A percentile compares a stretch with the other conserved stretches of the same genome.
These are phyloP conservation scores for Takifugu bimaculatus DNA, from an alignment of 2,113 vertebrate genomes.

Conservation along the genomic window DNA sequence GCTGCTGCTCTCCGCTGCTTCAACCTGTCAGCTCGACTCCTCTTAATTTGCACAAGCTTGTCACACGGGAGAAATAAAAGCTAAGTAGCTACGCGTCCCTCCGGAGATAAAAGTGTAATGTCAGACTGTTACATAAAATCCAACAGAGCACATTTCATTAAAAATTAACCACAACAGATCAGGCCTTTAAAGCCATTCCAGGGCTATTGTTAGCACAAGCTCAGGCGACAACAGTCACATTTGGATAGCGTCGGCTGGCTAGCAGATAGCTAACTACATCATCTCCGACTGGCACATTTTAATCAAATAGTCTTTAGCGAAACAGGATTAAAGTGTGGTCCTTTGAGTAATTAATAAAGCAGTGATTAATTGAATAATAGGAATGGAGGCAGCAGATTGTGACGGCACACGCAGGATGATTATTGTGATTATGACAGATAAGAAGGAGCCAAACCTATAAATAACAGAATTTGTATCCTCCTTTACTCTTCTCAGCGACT, in stretches of 20 bases:
- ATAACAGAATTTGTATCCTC: constrained; percentile 17
- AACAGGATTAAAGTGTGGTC: no score
- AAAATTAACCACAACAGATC: background rate
- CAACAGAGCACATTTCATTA: background rate
- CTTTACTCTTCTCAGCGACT: constrained; percentile 13
- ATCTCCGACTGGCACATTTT: background rate
- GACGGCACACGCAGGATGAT: no score
- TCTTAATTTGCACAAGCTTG: background rate
- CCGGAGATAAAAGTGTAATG: background rate
- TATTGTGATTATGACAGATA: no score
- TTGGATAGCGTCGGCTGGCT: background rate
- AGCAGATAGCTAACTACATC: background rate
- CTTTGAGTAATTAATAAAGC: no score
- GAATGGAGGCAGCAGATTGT: no score
- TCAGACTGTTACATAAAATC: background rate
- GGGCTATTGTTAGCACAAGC: background rate
- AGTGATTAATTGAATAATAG: no score
- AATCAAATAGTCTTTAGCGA: background rate
- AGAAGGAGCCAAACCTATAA: background rate
- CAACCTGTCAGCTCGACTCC: background rate
- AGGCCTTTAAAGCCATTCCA: background rate
- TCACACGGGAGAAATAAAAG: background rate
- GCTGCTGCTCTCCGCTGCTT: background rate
- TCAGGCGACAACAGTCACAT: background rate
- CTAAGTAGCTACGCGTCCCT: background rate